Conservation (phyloP, 2,797 vertebrate genomes). For the Pelodytes ibericus region DNA sequence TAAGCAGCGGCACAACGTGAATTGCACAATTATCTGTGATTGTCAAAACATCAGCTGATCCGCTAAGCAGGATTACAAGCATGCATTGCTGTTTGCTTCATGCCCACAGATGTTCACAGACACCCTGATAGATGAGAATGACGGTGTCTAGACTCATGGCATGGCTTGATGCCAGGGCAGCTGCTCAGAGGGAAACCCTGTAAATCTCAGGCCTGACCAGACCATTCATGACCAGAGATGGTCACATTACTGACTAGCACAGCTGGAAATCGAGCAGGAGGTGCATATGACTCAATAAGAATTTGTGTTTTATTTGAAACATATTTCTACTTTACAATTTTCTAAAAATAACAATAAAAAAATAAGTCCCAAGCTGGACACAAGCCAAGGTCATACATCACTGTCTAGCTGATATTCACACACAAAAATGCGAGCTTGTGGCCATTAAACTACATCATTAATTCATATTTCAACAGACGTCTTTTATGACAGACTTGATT, state of each 20-base stretch:
- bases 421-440: no score
- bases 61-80: neutral
- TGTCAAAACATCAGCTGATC: neutral
- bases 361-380: neutral
- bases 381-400: neutral
- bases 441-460: no score
- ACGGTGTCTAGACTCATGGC: constrained; percentile 33
- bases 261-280: constrained; percentile 25
- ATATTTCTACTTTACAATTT: constrained; percentile 2
- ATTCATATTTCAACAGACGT: no score
- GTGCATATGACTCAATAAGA: neutral
- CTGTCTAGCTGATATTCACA: no score
- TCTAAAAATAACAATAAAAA: constrained; percentile 12
- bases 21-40: neutral
- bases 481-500: no score
- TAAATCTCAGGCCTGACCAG: constrained; percentile 19
- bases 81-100: neutral
- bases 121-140: constrained; percentile 37
- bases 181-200: constrained; percentile 35
- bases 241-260: constrained; percentile 17
- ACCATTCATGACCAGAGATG: constrained; percentile 18
- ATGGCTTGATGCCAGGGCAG: constrained; percentile 32
- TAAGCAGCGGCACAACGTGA: neutral
- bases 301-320: constrained; percentile 1
- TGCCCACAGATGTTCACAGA: constrained; percentile 29